Evolutionary conservation across 2,888 invertebrate species (phyloP), one percentile per base, ranked within the genome.

Genomic region (Oscheius sp.): DNA sequence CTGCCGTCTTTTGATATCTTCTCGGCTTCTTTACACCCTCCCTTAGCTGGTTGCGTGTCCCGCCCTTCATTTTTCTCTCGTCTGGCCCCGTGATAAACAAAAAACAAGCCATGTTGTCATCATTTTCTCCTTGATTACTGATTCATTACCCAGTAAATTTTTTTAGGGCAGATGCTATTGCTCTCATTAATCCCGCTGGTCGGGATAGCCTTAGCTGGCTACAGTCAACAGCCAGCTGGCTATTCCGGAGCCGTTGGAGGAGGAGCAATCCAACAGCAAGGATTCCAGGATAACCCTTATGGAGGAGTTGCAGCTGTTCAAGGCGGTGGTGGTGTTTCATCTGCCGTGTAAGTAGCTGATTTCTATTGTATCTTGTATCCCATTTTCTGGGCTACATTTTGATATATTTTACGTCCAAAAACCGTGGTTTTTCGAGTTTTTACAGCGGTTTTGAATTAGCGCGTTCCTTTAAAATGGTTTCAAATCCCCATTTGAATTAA

Each of bases 121-220:
- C 18, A 18, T 13, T 27, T 12, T 41, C 13, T 13, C 27, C 61
- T 59, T 27, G n/a, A n/a, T 18, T 59, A 23, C n/a, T 58, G 3
- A 7, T 21, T n/a, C n/a, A n/a, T n/a, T n/a, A n/a, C n/a, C n/a
- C n/a, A 12, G 43, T 1, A 43, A 13, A 27, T 45, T 29, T 23
- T 25, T 23, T 55, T 25, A 63, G 63, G 43, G 63, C 9, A 12
- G 45, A 66, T 66, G 66, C 49, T 18, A 9, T 52, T 66, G 52
- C 66, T 66, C 66, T 52, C 16, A 12, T 49, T 66, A n/a, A 27
- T 66, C 49, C 35, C 66, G 18, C 66, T 66, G n/a, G 35, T 49
- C 35, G 66, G 66, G 66, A 29, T 66, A 49, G 66, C 23, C 35
- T 66, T 49, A 52, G 66, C 66, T 27, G 66, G 66, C 66, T 66